Percentiles rank a stretch among this genome's conserved stretches.
These are phyloP conservation scores for Leptocoma aspasia DNA, from an alignment of 2,113 vertebrate genomes.

Conservation along the genomic window DNA sequence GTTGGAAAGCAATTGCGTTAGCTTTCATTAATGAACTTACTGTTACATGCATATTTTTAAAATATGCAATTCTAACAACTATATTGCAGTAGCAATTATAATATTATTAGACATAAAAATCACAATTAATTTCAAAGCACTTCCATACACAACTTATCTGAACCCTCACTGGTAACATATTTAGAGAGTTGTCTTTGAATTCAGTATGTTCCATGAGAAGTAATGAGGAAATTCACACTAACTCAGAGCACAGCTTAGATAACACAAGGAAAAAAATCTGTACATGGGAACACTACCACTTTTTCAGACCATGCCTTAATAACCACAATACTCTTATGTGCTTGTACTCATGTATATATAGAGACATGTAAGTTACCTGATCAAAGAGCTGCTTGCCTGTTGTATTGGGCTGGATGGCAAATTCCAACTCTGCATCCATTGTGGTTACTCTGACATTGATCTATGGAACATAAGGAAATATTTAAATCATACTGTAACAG, in stretches of 20 bases:
- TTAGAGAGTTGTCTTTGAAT: neutral
- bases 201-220: neutral
- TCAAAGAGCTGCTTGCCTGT: slow-evolving; percentile 86
- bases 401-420: slow-evolving; percentile 85
- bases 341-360: neutral
- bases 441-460: slow-evolving; percentile 85
- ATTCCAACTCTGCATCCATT: slow-evolving; percentile 85
- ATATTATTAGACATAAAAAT: neutral
- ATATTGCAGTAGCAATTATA: neutral
- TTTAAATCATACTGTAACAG: neutral
- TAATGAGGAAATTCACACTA: neutral
- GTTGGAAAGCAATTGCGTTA: neutral
- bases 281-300: neutral
- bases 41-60: neutral
- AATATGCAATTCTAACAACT: neutral
- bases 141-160: neutral
- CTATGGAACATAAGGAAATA: slow-evolving; percentile 56
- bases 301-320: neutral
- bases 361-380: slow-evolving; percentile 69
- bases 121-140: neutral
- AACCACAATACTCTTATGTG: neutral
- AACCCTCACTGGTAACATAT: neutral
- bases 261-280: neutral
- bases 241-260: neutral
- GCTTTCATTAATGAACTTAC: neutral